Base-by-base conservation (phyloP, 2,797 vertebrate species). In the Pangasius larnaudii region DNA sequence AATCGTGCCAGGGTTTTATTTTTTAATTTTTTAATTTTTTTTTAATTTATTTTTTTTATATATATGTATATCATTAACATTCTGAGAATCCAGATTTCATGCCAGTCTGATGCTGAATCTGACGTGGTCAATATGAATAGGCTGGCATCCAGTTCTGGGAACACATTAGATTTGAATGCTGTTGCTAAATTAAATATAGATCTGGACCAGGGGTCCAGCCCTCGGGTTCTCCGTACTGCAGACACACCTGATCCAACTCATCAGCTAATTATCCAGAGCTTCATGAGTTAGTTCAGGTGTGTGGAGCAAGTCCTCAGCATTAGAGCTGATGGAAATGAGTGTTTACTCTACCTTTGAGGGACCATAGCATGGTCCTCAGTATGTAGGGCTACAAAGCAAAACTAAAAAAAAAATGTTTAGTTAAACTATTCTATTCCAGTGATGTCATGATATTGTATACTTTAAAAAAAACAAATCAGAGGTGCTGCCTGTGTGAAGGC, bases 251-350 rank as follows among this genome's bases (percentile, higher is more conserved):
- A 46, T 65, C 27, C 61, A 33, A 22, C 13, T 65, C 80, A 6
- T 65, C 27, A 65, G 39, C 80, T 65, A 83, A 65, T 83, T 65
- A 82, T 82, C 11, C 58, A 5, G 33, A 65, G 80, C 39, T 83
- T 82, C 58, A 1, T 30, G 59, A 65, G 39, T 83, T 83, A 19
- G 27, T 30, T 63, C 59, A 83, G 80, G 80, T 83, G 59, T 39
- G 53, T 49, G n/a, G 16, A 30, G 27, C 59, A 65, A 19, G 80
- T 63, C 7, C n/a, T 65, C 42, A 30, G 39, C 39, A 30, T 19
- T 65, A 10, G 22, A 46, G 78, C 46, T 56, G n/a, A 78, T 78
- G 0, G 72, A 49, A 27, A 49, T 24, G 16, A 77, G n/a, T 63
- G 78, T 59, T 58, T 33, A 81, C 11, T 16, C 22, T 63, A 16